Conservation (phyloP, 2,888 invertebrate genomes). For the Cheilosia scutellata region DNA sequence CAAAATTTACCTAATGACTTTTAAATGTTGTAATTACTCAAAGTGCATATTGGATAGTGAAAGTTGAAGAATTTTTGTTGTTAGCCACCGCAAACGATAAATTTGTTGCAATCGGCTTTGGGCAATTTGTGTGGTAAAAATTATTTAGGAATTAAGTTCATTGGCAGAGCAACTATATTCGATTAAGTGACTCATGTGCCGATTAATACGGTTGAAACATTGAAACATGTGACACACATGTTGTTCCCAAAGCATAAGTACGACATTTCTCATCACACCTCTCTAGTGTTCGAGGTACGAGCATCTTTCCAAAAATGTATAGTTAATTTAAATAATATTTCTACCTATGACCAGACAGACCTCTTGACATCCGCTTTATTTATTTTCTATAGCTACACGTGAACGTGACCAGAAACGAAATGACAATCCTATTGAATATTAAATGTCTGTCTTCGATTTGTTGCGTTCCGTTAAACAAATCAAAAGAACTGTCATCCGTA, state of each 20-base stretch:
- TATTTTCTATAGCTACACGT: neutral
- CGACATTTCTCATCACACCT: neutral
- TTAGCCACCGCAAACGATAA: neutral
- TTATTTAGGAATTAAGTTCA: conserved; percentile 2
- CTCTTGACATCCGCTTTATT: conserved; percentile 8
- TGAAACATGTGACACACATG: conserved; percentile 1
- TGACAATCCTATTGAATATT: conserved; percentile 4
- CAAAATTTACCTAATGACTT: conserved; percentile 59
- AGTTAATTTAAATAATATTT: neutral
- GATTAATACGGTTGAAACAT: neutral
- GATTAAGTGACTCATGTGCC: neutral
- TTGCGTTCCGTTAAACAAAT: neutral
- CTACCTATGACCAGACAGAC: too few relatives aligned
- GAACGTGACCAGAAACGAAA: conserved; percentile 12
- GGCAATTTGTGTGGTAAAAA: neutral
- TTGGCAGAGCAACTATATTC: neutral
- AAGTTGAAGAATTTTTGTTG: conserved; percentile 20
- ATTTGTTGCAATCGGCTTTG: neutral
- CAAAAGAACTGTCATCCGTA: conserved; percentile 15
- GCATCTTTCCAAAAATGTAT: neutral
- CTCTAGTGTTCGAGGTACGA: too few relatives aligned
- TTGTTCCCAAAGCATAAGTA: neutral
- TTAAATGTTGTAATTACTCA: conserved; percentile 56
- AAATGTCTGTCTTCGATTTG: neutral
- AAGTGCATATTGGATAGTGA: conserved; percentile 25